These are phyloP conservation scores for Clivina fossor DNA, from an alignment of 2,888 invertebrate genomes.

Conservation along the genomic window DNA sequence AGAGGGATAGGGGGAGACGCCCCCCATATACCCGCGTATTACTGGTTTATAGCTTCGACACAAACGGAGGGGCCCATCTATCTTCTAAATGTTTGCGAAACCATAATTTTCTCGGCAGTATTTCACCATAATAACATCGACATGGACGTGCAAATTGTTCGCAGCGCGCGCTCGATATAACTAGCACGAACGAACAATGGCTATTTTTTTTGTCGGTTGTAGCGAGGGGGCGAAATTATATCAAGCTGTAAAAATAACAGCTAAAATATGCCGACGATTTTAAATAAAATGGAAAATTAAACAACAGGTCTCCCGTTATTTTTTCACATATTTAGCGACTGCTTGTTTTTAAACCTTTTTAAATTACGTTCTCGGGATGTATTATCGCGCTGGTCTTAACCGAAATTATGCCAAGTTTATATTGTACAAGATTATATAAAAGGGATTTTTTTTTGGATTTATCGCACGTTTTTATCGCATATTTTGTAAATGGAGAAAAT, in stretches of 20 bases:
- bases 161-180: slow-evolving; percentile 12
- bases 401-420: too few species aligned
- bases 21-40: too few species aligned
- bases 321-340: too few species aligned
- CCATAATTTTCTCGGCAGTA: slow-evolving; percentile 28
- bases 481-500: too few species aligned
- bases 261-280: neutral
- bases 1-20: too few species aligned
- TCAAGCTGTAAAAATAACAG: neutral
- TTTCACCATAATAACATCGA: slow-evolving; percentile 30
- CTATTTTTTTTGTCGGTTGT: slow-evolving; percentile 2
- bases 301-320: too few species aligned
- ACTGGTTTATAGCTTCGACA: neutral
- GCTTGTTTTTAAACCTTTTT: too few species aligned
- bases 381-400: too few species aligned
- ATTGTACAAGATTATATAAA: too few species aligned
- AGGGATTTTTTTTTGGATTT: too few species aligned
- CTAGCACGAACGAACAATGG: neutral
- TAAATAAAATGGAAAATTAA: neutral
- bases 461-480: too few species aligned
- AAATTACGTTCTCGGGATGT: neutral
- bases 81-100: slow-evolving; percentile 32
- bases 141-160: slow-evolving; percentile 31
- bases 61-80: slow-evolving; percentile 18
- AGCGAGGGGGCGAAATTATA: too few species aligned